Conservation (phyloP, 2,888 invertebrate genomes). For the Athalia circularis region DNA sequence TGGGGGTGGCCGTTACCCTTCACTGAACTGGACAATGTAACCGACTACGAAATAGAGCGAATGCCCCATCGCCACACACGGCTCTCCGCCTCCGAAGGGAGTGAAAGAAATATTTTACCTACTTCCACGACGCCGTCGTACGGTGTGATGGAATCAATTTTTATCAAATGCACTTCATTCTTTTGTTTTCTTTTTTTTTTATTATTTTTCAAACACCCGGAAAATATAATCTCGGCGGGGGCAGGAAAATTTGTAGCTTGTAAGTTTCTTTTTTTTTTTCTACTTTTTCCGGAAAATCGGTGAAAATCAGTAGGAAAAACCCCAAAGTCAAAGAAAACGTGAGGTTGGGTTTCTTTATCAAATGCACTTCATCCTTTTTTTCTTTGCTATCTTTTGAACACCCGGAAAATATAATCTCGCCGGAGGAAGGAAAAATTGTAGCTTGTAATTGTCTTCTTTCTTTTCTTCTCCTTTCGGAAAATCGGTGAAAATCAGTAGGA, state of each 20-base stretch:
- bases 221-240: background rate
- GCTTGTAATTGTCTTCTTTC: no score
- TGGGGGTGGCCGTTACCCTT: slow-evolving; percentile 2
- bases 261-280: background rate
- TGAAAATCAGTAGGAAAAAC: no score
- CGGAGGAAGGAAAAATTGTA: no score
- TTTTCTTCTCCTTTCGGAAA: no score
- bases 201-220: background rate
- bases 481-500: no score
- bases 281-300: no score
- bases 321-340: no score
- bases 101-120: background rate
- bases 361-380: no score
- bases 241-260: background rate
- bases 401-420: no score
- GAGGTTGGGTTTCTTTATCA: no score
- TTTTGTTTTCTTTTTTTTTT: background rate
- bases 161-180: background rate
- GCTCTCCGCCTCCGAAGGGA: background rate
- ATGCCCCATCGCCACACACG: background rate
- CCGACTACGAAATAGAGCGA: background rate
- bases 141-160: background rate
- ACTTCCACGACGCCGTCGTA: no score
- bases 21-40: slow-evolving; percentile 12
- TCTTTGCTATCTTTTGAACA: no score